Percentiles rank a stretch among this genome's conserved stretches.
These are phyloP conservation scores for Drosophila mayri DNA, from an alignment of 1,140 invertebrate species.

Conservation along the genomic window DNA sequence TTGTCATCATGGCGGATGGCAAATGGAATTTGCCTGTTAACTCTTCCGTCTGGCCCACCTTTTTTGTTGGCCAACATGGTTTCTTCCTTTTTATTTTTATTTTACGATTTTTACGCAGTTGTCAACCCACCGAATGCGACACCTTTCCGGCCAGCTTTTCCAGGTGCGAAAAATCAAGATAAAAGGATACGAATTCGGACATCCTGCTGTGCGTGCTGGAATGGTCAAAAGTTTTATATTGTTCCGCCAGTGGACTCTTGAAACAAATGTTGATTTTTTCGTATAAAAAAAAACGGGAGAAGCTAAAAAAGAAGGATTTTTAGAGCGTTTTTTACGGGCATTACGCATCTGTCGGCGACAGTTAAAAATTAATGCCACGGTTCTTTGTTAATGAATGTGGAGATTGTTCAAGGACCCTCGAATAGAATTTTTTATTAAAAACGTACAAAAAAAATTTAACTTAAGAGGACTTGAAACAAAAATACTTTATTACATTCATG, in stretches of 20 bases:
- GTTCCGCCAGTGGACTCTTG: conserved; percentile 30
- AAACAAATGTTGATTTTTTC: conserved; percentile 60
- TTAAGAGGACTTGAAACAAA: neutral
- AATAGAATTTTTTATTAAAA: conserved; percentile 15
- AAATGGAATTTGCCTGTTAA: conserved; percentile 65
- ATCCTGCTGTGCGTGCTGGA: conserved; percentile 42
- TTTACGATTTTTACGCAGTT: conserved; percentile 17
- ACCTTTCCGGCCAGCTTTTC: conserved; percentile 36
- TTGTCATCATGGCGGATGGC: conserved; percentile 36
- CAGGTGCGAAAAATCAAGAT: conserved; percentile 42
- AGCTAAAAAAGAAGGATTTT: conserved; percentile 27
- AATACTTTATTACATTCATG: neutral
- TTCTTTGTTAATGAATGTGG: conserved; percentile 31
- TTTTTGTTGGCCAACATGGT: conserved; percentile 9
- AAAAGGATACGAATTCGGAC: conserved; percentile 42
- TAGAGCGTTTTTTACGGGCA: conserved; percentile 37
- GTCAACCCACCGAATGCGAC: conserved; percentile 37
- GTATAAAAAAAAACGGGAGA: neutral
- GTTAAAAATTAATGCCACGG: conserved; percentile 19
- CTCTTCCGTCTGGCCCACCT: conserved; percentile 49
- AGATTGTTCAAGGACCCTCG: conserved; percentile 15
- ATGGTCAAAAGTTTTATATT: conserved; percentile 67
- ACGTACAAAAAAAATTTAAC: neutral
- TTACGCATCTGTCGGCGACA: conserved; percentile 33
- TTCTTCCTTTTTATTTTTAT: neutral